Conservation (phyloP, 2,113 vertebrate species). For the Halcyon senegalensis region DNA sequence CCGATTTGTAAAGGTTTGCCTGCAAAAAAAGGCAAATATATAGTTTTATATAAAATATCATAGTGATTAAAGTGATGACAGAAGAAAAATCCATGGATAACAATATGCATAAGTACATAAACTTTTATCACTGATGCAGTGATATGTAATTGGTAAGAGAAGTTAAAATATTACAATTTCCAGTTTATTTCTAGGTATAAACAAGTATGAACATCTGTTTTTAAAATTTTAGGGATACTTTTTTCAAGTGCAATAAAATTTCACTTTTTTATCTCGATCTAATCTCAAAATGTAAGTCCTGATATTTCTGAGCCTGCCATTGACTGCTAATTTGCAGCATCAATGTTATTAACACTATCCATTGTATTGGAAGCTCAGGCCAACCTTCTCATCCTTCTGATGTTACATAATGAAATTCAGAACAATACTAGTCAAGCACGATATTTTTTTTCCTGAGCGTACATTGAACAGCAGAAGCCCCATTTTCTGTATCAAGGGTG, state of each 20-base stretch:
- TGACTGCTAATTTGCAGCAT: neutral
- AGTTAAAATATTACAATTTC: neutral
- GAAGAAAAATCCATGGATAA: neutral
- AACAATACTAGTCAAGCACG: neutral
- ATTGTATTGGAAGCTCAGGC: neutral
- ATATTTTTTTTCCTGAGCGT: neutral
- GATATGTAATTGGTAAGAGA: neutral
- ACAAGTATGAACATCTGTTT: neutral
- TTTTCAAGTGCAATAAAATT: neutral
- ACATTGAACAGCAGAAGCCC: neutral
- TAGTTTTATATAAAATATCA: neutral
- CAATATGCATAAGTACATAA: neutral
- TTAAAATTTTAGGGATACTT: neutral
- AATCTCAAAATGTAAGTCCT: neutral
- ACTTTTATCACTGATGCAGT: neutral
- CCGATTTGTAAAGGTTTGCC: slow-evolving; percentile 80
- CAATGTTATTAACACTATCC: neutral
- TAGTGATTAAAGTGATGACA: neutral
- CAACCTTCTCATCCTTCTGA: neutral
- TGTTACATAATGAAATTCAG: neutral
- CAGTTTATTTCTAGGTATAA: neutral
- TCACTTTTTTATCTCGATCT: neutral
- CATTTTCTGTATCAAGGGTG: neutral
- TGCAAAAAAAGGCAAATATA: slow-evolving; percentile 67
- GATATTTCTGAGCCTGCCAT: neutral